These are phyloP conservation scores for Florisuga fusca DNA, from an alignment of 2,797 vertebrate species.

Conservation along the genomic window DNA sequence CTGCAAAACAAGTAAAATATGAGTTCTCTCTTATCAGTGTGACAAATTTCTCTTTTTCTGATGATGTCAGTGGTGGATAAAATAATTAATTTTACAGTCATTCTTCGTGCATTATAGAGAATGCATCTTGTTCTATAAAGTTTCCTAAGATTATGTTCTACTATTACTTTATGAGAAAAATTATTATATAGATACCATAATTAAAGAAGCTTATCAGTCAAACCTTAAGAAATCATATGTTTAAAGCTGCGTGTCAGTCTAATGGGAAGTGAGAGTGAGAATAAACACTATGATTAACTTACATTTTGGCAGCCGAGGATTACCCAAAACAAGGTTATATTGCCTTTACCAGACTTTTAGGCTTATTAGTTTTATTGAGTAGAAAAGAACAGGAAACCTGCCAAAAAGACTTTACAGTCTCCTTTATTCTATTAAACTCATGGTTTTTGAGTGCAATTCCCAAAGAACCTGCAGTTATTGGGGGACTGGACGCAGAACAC, in stretches of 20 bases:
- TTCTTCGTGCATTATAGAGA: background rate
- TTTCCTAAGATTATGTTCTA: background rate
- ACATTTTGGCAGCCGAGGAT: background rate
- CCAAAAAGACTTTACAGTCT: background rate
- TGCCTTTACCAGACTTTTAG: background rate
- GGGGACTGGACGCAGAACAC: background rate
- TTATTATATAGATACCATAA: background rate
- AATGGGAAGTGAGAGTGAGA: background rate
- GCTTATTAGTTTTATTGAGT: background rate
- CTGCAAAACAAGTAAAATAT: constrained; percentile 74
- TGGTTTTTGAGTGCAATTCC: background rate
- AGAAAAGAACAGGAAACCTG: background rate
- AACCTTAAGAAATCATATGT: background rate
- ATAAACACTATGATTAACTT: background rate
- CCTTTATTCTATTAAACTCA: background rate
- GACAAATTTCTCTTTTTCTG: background rate
- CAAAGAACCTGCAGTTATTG: background rate
- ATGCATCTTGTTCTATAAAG: background rate
- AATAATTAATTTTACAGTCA: background rate
- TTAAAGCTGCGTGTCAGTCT: background rate
- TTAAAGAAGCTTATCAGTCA: background rate
- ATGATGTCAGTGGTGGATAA: background rate
- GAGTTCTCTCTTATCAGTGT: background rate
- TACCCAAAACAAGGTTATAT: background rate
- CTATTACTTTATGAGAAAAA: background rate